Conservation (phyloP, 23 tunicate genomes). For the Diplosoma virens region DNA sequence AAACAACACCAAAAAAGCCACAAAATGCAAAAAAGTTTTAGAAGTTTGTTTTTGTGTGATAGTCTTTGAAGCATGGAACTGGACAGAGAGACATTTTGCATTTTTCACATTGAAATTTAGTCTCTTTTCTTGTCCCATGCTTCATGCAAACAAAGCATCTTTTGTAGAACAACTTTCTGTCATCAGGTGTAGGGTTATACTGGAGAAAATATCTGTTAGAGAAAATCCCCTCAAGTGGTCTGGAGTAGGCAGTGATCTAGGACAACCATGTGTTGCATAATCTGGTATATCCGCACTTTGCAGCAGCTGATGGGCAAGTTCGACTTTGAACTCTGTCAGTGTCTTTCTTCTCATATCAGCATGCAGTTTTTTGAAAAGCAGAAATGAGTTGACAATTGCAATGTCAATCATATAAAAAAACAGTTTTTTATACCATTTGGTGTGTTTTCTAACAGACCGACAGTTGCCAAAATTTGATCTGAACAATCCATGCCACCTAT, state of each 20-base stretch:
- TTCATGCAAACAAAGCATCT: neutral
- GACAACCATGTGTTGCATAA: neutral
- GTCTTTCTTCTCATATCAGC: neutral
- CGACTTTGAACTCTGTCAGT: neutral
- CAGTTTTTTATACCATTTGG: neutral
- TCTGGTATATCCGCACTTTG: neutral
- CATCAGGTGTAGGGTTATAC: neutral
- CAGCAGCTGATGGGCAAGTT: neutral
- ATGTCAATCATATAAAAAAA: neutral
- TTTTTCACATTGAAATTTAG: too few relatives aligned
- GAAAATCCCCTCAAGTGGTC: neutral
- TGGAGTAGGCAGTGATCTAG: neutral
- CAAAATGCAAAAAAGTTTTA: neutral
- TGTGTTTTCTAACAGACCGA: neutral
- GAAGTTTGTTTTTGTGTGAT: neutral
- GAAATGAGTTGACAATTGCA: neutral
- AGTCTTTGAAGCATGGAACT: neutral
- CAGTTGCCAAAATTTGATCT: too few relatives aligned
- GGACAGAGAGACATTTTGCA: neutral
- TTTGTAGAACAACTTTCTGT: neutral
- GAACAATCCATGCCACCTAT: too few relatives aligned
- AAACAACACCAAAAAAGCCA: neutral
- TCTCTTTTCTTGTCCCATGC: too few relatives aligned
- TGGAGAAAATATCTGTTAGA: neutral
- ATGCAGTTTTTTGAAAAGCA: neutral